Conservation (phyloP, 2,797 vertebrate species). For the Acrossocheilus wenchowensis region DNA sequence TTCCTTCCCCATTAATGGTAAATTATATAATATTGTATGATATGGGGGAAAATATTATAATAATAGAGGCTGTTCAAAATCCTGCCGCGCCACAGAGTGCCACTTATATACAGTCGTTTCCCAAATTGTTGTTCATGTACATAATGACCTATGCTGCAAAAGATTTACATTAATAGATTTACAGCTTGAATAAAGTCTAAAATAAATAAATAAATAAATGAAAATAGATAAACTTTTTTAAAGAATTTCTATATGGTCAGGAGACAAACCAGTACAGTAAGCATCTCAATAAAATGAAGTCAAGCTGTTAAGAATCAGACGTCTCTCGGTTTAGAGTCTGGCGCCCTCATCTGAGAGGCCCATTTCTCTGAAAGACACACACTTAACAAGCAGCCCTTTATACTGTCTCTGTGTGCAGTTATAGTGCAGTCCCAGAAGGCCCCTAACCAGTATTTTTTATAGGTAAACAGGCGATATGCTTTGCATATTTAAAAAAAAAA, state of each 20-base stretch:
- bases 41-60: no score
- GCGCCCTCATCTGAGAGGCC: background rate
- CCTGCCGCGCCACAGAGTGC: no score
- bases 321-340: background rate
- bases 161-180: background rate
- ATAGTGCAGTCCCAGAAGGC: background rate
- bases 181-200: background rate
- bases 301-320: background rate
- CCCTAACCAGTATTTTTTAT: background rate
- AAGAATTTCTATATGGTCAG: background rate
- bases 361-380: background rate
- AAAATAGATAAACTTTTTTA: background rate
- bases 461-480: background rate
- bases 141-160: background rate
- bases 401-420: background rate
- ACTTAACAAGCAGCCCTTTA: background rate
- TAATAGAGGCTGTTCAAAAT: no score
- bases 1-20: no score
- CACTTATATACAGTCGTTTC: no score
- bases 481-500: background rate
- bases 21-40: no score
- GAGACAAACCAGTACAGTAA: background rate
- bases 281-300: background rate
- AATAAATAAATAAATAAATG: no score
- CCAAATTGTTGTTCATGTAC: no score